Evolutionary conservation across 2,888 invertebrate species (phyloP).

Genomic region (Dolomedes plantarius): DNA sequence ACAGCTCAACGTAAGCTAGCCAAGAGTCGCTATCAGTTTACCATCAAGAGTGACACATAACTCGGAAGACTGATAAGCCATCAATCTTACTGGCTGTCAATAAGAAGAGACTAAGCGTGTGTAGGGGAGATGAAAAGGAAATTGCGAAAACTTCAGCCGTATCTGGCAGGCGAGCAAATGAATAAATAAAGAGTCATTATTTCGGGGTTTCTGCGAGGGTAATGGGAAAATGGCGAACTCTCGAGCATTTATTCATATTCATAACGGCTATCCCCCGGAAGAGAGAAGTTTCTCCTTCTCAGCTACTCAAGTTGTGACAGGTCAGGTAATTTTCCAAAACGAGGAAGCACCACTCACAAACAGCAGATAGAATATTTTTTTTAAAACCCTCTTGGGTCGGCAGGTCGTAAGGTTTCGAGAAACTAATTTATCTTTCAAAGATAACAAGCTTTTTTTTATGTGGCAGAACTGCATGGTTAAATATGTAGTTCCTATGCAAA

Average conservation of each 20-base stretch:
- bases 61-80: slow-evolving; percentile 65
- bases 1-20: no score
- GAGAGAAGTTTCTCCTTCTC: neutral
- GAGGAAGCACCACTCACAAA: neutral
- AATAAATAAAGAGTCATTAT: slow-evolving; percentile 68
- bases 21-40: no score
- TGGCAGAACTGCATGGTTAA: neutral
- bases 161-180: slow-evolving; percentile 38
- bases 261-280: neutral
- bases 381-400: neutral
- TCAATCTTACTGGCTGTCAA: slow-evolving; percentile 69
- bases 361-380: neutral
- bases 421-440: neutral
- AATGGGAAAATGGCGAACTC: slow-evolving; percentile 55
- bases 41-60: neutral
- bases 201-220: slow-evolving; percentile 47
- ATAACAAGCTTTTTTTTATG: neutral
- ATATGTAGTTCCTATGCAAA: neutral
- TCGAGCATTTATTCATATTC: slow-evolving; percentile 12
- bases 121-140: slow-evolving; percentile 46
- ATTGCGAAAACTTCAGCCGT: slow-evolving; percentile 52
- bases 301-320: neutral
- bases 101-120: slow-evolving; percentile 31
- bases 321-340: neutral
- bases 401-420: neutral